These are phyloP conservation scores for Hydropotes inermis DNA, from an alignment of 2,113 vertebrate species.

Conservation along the genomic window DNA sequence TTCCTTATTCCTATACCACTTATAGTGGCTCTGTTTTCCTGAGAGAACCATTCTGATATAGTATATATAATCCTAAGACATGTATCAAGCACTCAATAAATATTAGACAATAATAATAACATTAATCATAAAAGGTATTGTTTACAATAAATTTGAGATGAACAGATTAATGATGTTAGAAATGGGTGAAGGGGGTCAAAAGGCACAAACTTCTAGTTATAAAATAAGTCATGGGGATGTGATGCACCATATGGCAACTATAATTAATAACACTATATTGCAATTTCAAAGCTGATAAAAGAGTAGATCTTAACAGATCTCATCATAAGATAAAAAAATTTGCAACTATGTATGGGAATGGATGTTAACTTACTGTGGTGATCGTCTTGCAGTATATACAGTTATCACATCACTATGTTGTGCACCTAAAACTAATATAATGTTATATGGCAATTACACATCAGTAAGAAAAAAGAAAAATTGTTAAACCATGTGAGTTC, in stretches of 20 bases:
- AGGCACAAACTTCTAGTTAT: background rate
- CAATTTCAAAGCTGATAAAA: background rate
- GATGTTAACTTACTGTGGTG: background rate
- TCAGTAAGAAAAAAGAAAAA: background rate
- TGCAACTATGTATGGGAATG: background rate
- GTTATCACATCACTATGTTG: background rate
- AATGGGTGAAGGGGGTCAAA: background rate
- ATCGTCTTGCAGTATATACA: background rate
- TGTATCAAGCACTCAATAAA: background rate
- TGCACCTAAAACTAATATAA: background rate
- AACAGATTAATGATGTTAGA: background rate
- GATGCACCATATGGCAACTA: background rate
- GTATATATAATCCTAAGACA: background rate
- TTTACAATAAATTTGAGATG: conserved; percentile 23
- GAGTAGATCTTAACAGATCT: background rate
- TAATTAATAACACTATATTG: background rate
- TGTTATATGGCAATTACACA: background rate
- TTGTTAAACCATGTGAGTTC: background rate
- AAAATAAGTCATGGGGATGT: background rate
- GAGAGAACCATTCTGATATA: background rate
- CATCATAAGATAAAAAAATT: background rate
- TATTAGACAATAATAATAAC: background rate
- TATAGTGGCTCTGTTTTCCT: background rate
- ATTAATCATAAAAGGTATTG: background rate
- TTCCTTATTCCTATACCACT: background rate